Evolutionary conservation across 2,888 invertebrate genomes (phyloP).

Genomic region (Trichogramma dendrolimi): DNA sequence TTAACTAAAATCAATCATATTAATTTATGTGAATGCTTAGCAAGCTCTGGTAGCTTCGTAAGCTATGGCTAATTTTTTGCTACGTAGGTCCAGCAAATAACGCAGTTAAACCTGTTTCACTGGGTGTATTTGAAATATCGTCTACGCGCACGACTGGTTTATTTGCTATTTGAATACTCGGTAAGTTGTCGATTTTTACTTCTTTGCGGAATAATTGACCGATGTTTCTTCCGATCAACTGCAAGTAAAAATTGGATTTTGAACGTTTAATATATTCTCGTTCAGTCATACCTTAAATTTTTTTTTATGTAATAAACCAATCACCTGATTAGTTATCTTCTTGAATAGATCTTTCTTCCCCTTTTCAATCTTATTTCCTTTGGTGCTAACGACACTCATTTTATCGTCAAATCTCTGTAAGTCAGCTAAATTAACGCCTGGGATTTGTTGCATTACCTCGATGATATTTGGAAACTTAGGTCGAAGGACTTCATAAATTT

Average conservation of each 20-base stretch:
- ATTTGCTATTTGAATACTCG: slow-evolving; percentile 59
- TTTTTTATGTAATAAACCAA: background rate
- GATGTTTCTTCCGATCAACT: slow-evolving; percentile 79
- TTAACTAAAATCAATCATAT: background rate
- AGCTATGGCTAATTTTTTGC: slow-evolving; percentile 38
- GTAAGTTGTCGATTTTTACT: slow-evolving; percentile 80
- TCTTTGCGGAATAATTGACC: slow-evolving; percentile 85
- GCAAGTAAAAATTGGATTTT: slow-evolving; percentile 40
- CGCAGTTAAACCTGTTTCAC: slow-evolving; percentile 45
- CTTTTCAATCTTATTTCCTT: slow-evolving; percentile 80
- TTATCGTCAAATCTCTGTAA: slow-evolving; percentile 83
- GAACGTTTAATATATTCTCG: background rate
- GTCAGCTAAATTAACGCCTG: slow-evolving; percentile 75
- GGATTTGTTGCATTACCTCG: slow-evolving; percentile 68
- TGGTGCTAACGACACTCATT: slow-evolving; percentile 62
- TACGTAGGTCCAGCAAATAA: slow-evolving; percentile 50
- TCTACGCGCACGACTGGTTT: slow-evolving; percentile 44
- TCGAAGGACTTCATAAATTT: slow-evolving; percentile 78
- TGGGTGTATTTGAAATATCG: slow-evolving; percentile 43
- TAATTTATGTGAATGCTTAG: slow-evolving; percentile 23
- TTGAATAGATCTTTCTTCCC: slow-evolving; percentile 87
- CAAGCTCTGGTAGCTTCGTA: slow-evolving; percentile 38
- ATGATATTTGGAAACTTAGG: slow-evolving; percentile 72
- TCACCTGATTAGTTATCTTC: slow-evolving; percentile 76
- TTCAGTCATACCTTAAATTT: background rate